Conservation (phyloP, 2,113 vertebrate genomes). For the Cololabis saira region DNA sequence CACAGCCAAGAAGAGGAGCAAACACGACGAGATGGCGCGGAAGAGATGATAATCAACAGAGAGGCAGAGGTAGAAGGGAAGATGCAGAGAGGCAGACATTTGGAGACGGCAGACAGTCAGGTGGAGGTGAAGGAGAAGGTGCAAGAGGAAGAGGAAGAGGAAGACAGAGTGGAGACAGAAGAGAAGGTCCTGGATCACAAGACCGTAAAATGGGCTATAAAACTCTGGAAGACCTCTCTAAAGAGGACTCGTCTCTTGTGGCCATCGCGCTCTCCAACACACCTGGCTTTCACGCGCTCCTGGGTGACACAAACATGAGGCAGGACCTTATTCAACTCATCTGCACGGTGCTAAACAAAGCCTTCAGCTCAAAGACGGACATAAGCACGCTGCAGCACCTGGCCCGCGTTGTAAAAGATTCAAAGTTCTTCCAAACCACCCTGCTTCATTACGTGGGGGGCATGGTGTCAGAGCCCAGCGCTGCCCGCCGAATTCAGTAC, state of each 20-base stretch:
- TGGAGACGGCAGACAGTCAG: constrained; percentile 6
- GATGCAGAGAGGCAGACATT: constrained; percentile 31
- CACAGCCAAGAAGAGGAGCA: not conserved
- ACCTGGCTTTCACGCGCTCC: constrained; percentile 75
- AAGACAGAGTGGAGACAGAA: constrained; percentile 29
- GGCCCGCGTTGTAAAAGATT: constrained; percentile 85
- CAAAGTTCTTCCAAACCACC: constrained; percentile 83
- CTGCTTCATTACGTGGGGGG: constrained; percentile 85
- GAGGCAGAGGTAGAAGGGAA: constrained; percentile 24
- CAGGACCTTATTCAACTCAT: constrained; percentile 84
- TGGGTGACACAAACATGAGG: constrained; percentile 80
- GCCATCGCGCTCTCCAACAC: constrained; percentile 86
- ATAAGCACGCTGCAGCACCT: constrained; percentile 85
- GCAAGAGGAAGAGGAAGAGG: constrained; percentile 32
- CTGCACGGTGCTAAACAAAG: constrained; percentile 86
- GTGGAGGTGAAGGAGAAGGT: constrained; percentile 1
- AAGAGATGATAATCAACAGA: not conserved
- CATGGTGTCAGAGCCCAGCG: constrained; percentile 81
- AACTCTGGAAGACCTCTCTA: constrained; percentile 83
- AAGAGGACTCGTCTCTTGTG: constrained; percentile 86
- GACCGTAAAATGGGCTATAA: constrained; percentile 80
- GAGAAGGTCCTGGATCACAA: constrained; percentile 57
- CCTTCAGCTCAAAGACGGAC: constrained; percentile 82
- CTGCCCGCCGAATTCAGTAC: constrained; percentile 77
- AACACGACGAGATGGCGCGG: not conserved